phyloP scores from a whole-genome alignment of 2,113 vertebrate genomes.

The Scomber scombrus region DNA sequence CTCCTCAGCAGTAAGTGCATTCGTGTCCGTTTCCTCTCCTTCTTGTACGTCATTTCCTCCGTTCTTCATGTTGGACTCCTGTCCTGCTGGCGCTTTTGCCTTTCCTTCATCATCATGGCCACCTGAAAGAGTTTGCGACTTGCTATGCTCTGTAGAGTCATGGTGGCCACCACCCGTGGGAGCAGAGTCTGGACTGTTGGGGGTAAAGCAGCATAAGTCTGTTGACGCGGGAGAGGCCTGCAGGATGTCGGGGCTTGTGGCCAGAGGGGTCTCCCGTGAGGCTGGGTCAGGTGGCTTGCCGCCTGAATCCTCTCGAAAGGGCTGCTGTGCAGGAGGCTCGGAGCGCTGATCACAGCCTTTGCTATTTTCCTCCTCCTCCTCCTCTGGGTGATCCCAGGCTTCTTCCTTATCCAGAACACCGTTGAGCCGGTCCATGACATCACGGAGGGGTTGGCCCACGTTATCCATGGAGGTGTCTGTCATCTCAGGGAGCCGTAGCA shows the following conservation, averaged over 20 bases:
- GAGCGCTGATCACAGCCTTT: neutral
- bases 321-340: slow-evolving; percentile 81
- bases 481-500: slow-evolving; percentile 90
- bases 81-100: slow-evolving; percentile 73
- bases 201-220: slow-evolving; percentile 94
- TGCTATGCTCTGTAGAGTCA: slow-evolving; percentile 94
- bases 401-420: slow-evolving; percentile 85
- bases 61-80: slow-evolving; percentile 58
- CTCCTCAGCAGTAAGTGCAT: slow-evolving; percentile 54
- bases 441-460: slow-evolving; percentile 90
- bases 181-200: slow-evolving; percentile 92
- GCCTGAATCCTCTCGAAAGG: slow-evolving; percentile 91
- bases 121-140: slow-evolving; percentile 92
- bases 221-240: slow-evolving; percentile 86
- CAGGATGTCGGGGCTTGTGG: slow-evolving; percentile 56
- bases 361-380: slow-evolving; percentile 24
- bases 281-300: slow-evolving; percentile 87
- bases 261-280: slow-evolving; percentile 64
- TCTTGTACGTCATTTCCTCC: slow-evolving; percentile 28
- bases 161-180: slow-evolving; percentile 92
- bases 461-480: slow-evolving; percentile 94
- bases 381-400: slow-evolving; percentile 75
- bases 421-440: slow-evolving; percentile 90
- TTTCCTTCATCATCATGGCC: slow-evolving; percentile 87
- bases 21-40: slow-evolving; percentile 35